Evolutionary conservation across 2,113 vertebrate genomes (phyloP).

Genomic region (Perognathus longimembris): DNA sequence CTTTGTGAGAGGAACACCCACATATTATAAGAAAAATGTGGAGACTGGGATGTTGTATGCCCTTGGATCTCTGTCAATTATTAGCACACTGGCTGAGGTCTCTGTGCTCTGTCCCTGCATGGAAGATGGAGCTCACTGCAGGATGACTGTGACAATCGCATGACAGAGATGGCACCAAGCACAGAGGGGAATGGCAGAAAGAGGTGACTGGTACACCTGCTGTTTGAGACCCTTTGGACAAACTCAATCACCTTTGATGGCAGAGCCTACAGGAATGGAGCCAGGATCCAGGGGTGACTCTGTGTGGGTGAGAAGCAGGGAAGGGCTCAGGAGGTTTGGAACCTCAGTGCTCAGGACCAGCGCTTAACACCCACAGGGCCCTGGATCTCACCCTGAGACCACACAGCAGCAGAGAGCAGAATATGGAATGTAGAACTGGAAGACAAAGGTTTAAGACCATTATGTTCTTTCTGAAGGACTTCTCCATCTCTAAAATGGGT

Average conservation of each 20-base stretch:
- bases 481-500: slow-evolving; percentile 48
- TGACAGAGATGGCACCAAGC: no score
- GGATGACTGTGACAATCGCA: background rate
- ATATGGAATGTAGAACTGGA: background rate
- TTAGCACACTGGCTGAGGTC: background rate
- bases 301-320: background rate
- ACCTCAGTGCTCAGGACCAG: background rate
- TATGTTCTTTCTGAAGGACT: background rate
- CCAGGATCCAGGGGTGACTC: background rate
- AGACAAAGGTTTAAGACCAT: background rate
- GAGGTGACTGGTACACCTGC: background rate
- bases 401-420: background rate
- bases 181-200: background rate
- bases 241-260: background rate
- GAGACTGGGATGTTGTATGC: background rate
- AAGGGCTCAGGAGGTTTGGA: background rate
- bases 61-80: background rate
- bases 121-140: background rate
- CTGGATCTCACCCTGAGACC: background rate
- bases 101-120: background rate
- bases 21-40: background rate
- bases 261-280: background rate
- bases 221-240: background rate
- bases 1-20: background rate
- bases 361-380: background rate